phyloP scores from a whole-genome alignment of 2,888 invertebrate species.

The Ophion obscuratus region DNA sequence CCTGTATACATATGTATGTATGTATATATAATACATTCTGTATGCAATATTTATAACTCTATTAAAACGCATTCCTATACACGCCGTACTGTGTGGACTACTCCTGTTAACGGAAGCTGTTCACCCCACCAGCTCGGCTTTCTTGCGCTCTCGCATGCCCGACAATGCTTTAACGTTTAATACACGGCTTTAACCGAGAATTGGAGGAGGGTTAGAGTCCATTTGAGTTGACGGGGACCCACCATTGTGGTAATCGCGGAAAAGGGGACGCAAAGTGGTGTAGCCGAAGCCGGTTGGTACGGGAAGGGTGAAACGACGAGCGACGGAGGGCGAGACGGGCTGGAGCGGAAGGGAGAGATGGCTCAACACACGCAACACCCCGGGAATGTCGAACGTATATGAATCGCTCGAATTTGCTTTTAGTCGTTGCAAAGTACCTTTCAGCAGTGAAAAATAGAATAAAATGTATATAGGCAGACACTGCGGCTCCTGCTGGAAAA shows the following conservation, averaged over 20 bases:
- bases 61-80: constrained; percentile 54
- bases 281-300: constrained; percentile 43
- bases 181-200: constrained; percentile 56
- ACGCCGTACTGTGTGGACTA: constrained; percentile 39
- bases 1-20: neutral
- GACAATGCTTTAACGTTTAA: constrained; percentile 69
- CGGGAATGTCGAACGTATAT: constrained; percentile 59
- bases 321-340: constrained; percentile 14
- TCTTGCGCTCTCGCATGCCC: constrained; percentile 38
- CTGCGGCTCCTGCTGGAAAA: constrained; percentile 32
- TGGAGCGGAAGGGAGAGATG: constrained; percentile 13
- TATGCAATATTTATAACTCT: constrained; percentile 33
- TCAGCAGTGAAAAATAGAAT: constrained; percentile 67
- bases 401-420: constrained; percentile 67
- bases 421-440: constrained; percentile 67
- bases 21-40: neutral
- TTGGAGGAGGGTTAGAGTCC: constrained; percentile 53
- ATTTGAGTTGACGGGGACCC: constrained; percentile 58
- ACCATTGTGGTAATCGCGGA: constrained; percentile 65
- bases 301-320: constrained; percentile 25
- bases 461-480: constrained; percentile 51
- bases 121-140: constrained; percentile 30
- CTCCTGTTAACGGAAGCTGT: constrained; percentile 37
- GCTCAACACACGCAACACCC: constrained; percentile 46
- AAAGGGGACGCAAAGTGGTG: constrained; percentile 67